Conservation (phyloP, 2,797 vertebrate genomes). For the Pelochelys cantorii region DNA sequence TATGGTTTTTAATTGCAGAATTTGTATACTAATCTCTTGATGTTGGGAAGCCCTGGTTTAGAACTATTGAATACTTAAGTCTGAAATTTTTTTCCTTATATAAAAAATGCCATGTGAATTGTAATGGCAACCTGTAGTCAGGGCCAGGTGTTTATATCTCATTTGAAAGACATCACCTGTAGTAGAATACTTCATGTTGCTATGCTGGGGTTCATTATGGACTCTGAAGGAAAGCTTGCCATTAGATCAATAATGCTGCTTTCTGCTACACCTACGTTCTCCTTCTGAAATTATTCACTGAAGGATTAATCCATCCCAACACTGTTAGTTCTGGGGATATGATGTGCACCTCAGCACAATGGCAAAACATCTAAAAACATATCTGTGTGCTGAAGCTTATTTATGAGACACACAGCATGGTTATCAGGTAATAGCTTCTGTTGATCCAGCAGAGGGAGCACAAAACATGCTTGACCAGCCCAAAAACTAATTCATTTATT, state of each 20-base stretch:
- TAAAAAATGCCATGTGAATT: fast-evolving
- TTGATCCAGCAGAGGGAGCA: not conserved
- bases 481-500: not conserved
- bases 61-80: not conserved
- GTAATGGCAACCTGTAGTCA: not conserved
- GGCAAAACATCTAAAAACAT: not conserved
- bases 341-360: not conserved
- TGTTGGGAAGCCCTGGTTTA: not conserved
- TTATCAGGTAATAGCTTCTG: not conserved
- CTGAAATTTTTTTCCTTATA: not conserved
- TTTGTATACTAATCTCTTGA: not conserved
- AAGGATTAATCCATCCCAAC: not conserved
- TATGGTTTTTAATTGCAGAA: not conserved
- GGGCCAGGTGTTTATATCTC: fast-evolving
- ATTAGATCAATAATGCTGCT: fast-evolving
- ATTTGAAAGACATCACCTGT: not conserved
- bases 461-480: fast-evolving
- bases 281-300: fast-evolving
- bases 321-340: not conserved
- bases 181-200: not conserved
- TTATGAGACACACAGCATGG: fast-evolving
- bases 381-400: not conserved
- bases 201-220: no score
- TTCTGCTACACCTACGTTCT: not conserved
- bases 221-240: no score